phyloP scores from a whole-genome alignment of 2,888 invertebrate genomes.

The Lasioglossum zephyrum region DNA sequence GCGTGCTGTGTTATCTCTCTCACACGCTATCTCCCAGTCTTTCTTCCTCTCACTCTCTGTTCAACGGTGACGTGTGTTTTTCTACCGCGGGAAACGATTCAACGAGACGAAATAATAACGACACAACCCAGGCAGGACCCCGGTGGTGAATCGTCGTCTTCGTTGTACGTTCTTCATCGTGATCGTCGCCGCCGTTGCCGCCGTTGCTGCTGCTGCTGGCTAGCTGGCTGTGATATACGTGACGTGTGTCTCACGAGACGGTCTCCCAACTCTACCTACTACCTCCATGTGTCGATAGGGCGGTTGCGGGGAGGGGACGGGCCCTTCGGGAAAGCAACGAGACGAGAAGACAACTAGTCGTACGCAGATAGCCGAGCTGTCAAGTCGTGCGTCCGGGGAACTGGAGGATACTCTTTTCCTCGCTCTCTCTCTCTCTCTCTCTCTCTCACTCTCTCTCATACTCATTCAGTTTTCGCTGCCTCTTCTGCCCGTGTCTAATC shows the following conservation, averaged over 20 bases:
- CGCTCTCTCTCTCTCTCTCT: not conserved
- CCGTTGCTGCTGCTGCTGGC: slow-evolving; percentile 31
- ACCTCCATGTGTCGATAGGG: slow-evolving; percentile 71
- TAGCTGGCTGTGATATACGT: slow-evolving; percentile 55
- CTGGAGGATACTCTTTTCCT: slow-evolving; percentile 31
- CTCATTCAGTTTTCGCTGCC: too few species aligned
- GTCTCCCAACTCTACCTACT: slow-evolving; percentile 67
- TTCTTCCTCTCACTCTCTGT: not conserved
- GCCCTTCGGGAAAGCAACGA: slow-evolving; percentile 83
- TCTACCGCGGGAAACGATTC: not conserved
- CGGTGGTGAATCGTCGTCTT: not conserved
- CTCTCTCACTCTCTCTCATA: not conserved
- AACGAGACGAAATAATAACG: not conserved
- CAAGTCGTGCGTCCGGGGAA: slow-evolving; percentile 67
- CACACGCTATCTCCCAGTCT: not conserved
- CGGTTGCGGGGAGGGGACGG: slow-evolving; percentile 72
- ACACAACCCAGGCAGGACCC: not conserved
- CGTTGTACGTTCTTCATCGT: not conserved
- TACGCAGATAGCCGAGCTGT: slow-evolving; percentile 81
- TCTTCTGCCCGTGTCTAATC: not conserved
- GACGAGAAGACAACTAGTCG: slow-evolving; percentile 81
- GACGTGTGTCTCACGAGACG: slow-evolving; percentile 68
- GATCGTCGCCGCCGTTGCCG: slow-evolving; percentile 36
- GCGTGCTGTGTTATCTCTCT: not conserved
- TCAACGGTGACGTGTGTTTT: not conserved